phyloP scores from a whole-genome alignment of 2,113 vertebrate species.

The Lophura nycthemera region DNA sequence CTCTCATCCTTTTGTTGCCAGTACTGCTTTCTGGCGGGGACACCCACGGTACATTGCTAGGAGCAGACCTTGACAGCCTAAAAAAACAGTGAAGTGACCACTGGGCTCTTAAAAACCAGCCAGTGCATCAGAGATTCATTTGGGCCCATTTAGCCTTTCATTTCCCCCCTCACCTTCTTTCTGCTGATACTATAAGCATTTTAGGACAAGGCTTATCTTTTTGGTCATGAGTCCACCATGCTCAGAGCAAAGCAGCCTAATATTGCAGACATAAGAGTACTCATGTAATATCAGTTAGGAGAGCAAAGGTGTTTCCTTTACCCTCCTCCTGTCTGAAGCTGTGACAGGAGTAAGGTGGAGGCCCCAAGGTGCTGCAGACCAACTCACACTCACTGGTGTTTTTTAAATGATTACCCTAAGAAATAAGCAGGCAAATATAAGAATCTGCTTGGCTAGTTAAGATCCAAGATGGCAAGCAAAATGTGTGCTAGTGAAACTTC shows the following conservation, averaged over 20 bases:
- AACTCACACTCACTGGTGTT: slow-evolving; percentile 16
- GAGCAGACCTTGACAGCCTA: neutral
- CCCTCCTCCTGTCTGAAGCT: neutral
- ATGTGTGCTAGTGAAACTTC: neutral
- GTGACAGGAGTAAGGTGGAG: neutral
- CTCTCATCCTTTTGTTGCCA: neutral
- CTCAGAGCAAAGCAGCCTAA: neutral
- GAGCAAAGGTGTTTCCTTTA: neutral
- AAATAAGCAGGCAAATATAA: neutral
- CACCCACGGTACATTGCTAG: neutral
- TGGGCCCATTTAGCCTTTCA: neutral
- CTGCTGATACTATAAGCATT: neutral
- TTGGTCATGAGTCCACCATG: neutral
- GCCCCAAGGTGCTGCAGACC: neutral
- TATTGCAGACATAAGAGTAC: neutral
- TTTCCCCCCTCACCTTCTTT: neutral
- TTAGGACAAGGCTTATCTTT: rapidly evolving
- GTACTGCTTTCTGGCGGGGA: neutral
- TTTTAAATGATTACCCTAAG: neutral
- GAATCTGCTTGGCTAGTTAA: slow-evolving; percentile 24
- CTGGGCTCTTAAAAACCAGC: neutral
- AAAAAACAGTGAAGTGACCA: neutral
- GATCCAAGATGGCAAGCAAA: neutral
- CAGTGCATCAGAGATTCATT: neutral
- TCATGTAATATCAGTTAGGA: neutral